Conservation (phyloP, 2,888 invertebrate species). For the Zaprionus obscuricornis region DNA sequence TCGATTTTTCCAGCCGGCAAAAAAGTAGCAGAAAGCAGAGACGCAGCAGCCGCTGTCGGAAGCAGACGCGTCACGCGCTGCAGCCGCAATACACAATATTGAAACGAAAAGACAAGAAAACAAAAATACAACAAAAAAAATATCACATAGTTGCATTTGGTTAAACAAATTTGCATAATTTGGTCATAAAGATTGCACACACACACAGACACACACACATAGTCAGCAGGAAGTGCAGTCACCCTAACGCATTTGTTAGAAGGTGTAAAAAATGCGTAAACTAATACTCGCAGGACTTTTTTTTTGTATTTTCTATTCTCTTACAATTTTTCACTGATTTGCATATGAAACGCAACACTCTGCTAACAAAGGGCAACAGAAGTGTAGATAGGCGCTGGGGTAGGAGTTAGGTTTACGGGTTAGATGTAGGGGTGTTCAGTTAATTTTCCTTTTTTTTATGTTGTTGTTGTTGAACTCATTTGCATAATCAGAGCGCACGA, state of each 20-base stretch:
- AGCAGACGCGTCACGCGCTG: conserved; percentile 61
- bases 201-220: conserved; percentile 18
- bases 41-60: conserved; percentile 59
- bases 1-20: conserved; percentile 68
- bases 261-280: conserved; percentile 78
- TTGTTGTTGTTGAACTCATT: too few species aligned
- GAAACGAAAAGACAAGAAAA: too few species aligned
- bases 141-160: conserved; percentile 62
- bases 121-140: conserved; percentile 3
- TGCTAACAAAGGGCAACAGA: not conserved
- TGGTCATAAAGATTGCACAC: conserved; percentile 58
- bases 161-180: conserved; percentile 76
- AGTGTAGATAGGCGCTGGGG: too few species aligned
- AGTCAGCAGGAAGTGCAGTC: conserved; percentile 48
- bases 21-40: conserved; percentile 45
- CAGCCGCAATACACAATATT: conserved; percentile 21
- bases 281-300: conserved; percentile 53
- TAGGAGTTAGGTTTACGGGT: not conserved
- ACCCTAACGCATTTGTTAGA: conserved; percentile 57
- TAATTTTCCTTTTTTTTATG: too few species aligned
- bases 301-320: too few species aligned
- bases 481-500: conserved; percentile 66
- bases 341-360: conserved; percentile 73
- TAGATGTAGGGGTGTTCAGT: not conserved
- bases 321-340: too few species aligned